Percentiles rank a stretch among this genome's conserved stretches.
phyloP scores from a whole-genome alignment of 2,888 invertebrate genomes.

The Bugula neritina region DNA sequence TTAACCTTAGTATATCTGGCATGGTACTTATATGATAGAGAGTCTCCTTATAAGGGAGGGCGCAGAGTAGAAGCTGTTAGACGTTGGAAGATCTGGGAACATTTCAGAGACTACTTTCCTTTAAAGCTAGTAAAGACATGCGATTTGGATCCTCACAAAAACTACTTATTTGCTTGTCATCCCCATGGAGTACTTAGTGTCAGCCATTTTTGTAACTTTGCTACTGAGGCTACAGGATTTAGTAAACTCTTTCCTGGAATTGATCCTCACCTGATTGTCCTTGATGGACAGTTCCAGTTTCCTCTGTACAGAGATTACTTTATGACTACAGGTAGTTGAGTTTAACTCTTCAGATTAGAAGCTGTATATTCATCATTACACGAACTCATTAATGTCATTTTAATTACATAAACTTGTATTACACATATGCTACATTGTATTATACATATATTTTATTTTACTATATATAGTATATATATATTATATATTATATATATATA shows the following conservation, averaged over 20 bases:
- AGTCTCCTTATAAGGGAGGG: slow-evolving; percentile 59
- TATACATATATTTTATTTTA: no score
- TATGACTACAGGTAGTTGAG: slow-evolving; percentile 60
- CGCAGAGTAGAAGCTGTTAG: slow-evolving; percentile 60
- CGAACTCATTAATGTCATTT: no score
- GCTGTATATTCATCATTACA: no score
- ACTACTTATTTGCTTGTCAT: slow-evolving; percentile 76
- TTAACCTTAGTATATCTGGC: neutral
- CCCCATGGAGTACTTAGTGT: slow-evolving; percentile 84
- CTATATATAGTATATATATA: no score
- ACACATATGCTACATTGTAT: no score
- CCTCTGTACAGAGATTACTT: slow-evolving; percentile 69
- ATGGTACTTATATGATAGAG: slow-evolving; percentile 58
- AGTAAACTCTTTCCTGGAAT: slow-evolving; percentile 55
- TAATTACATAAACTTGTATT: no score
- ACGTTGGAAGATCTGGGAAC: slow-evolving; percentile 65
- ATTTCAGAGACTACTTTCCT: slow-evolving; percentile 74
- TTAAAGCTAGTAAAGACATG: slow-evolving; percentile 72
- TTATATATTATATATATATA: no score
- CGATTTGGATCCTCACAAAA: slow-evolving; percentile 70
- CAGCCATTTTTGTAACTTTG: slow-evolving; percentile 74
- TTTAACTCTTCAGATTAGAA: no score
- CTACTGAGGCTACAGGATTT: slow-evolving; percentile 61
- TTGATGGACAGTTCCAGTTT: slow-evolving; percentile 67
- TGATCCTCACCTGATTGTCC: slow-evolving; percentile 58